phyloP scores from a whole-genome alignment of 2,797 vertebrate species.

The Poecile montanus region DNA sequence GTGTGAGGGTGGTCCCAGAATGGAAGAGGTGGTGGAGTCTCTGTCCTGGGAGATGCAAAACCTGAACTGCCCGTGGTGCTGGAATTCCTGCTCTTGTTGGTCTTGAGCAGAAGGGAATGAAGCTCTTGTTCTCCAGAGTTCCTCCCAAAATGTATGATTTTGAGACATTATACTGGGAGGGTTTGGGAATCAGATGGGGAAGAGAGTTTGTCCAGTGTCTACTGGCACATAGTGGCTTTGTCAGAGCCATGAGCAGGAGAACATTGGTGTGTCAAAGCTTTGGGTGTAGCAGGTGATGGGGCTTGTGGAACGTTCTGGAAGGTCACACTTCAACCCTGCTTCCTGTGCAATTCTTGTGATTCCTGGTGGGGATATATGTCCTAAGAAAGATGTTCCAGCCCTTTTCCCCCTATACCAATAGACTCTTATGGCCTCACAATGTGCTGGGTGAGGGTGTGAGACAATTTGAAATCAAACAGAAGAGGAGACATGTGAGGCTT shows the following conservation, averaged over 20 bases:
- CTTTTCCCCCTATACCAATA: fast-evolving
- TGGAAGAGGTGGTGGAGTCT: background rate
- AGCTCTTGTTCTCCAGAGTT: background rate
- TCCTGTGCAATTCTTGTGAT: background rate
- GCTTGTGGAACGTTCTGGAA: background rate
- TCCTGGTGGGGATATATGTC: background rate
- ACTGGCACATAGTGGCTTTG: too few species aligned
- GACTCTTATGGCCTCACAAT: too few species aligned
- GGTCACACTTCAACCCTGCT: too few species aligned
- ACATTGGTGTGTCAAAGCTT: too few species aligned
- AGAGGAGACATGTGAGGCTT: background rate
- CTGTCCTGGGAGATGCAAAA: background rate
- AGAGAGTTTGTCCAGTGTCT: background rate
- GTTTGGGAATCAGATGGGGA: background rate
- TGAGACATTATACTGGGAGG: too few species aligned
- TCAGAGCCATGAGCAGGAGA: background rate
- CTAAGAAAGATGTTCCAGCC: background rate
- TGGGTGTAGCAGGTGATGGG: background rate
- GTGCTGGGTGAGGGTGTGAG: too few species aligned
- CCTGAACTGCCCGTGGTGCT: background rate
- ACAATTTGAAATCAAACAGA: too few species aligned
- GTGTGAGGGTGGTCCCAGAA: background rate
- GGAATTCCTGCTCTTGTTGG: background rate
- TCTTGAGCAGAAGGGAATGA: background rate
- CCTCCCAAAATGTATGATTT: background rate